Conservation (phyloP, 1,140 invertebrate genomes). For the Megalonaias nervosa region DNA sequence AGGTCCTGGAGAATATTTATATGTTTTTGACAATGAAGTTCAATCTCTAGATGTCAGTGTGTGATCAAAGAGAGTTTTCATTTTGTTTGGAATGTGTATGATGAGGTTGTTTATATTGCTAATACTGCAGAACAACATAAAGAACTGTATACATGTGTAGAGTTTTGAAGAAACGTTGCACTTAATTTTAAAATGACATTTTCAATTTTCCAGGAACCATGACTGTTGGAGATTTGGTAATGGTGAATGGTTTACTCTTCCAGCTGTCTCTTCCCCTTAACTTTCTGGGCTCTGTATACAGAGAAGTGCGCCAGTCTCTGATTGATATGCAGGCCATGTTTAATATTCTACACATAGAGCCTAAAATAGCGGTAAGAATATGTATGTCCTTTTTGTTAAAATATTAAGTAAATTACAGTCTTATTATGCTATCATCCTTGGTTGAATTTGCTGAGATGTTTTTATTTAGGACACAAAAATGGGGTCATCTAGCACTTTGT, state of each 20-base stretch:
- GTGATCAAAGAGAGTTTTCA: too few relatives aligned
- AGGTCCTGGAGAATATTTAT: too few relatives aligned
- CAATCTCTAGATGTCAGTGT: too few relatives aligned
- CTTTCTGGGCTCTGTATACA: slow-evolving; percentile 97
- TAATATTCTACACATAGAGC: slow-evolving; percentile 87
- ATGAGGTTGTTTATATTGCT: too few relatives aligned
- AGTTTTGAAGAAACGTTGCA: too few relatives aligned
- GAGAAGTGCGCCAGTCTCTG: slow-evolving; percentile 96
- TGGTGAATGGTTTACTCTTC: slow-evolving; percentile 98
- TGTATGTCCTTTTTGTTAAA: not conserved
- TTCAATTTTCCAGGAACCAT: slow-evolving; percentile 82
- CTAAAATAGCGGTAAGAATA: slow-evolving; percentile 80
- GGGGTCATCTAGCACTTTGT: not conserved
- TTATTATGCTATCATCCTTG: not conserved
- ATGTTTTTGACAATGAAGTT: too few relatives aligned
- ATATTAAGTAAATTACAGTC: not conserved
- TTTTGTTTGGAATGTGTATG: too few relatives aligned
- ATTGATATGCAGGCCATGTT: slow-evolving; percentile 99
- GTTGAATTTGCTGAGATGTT: not conserved
- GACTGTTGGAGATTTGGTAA: slow-evolving; percentile 98
- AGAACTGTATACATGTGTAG: too few relatives aligned
- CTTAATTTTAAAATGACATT: too few relatives aligned
- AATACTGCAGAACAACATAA: too few relatives aligned
- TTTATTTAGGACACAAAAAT: not conserved
- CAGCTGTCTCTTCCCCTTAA: slow-evolving; percentile 98